Percentiles rank a stretch among this genome's conserved stretches.
These are phyloP conservation scores for Acanthopagrus latus DNA, from an alignment of 2,797 vertebrate genomes.

Conservation along the genomic window DNA sequence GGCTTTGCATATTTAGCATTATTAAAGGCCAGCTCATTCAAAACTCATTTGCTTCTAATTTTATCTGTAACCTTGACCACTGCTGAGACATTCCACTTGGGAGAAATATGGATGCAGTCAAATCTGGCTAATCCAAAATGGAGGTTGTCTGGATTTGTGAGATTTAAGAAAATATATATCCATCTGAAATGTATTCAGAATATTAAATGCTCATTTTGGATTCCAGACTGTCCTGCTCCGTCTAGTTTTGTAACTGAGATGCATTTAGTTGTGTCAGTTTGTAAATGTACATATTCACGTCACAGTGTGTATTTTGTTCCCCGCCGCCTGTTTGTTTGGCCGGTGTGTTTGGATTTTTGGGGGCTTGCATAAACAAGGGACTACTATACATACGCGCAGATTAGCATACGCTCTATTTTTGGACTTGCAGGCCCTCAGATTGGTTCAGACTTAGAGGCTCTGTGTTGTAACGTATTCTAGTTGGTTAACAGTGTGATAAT, in stretches of 20 bases:
- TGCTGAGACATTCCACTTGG: constrained; percentile 73
- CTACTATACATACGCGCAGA: constrained; percentile 73
- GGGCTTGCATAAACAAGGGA: constrained; percentile 74
- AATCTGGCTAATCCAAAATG: constrained; percentile 80
- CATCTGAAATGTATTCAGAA: constrained; percentile 59
- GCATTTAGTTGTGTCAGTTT: constrained; percentile 56
- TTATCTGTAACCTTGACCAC: constrained; percentile 84
- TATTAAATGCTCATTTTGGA: constrained; percentile 61
- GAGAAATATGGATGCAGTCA: constrained; percentile 77
- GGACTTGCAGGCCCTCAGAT: constrained; percentile 63
- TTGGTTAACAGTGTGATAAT: constrained; percentile 66
- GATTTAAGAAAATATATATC: constrained; percentile 57
- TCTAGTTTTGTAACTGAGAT: constrained; percentile 43
- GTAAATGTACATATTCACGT: constrained; percentile 55
- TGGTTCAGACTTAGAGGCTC: constrained; percentile 63
- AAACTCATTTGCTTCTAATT: constrained; percentile 83
- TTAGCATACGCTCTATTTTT: constrained; percentile 77
- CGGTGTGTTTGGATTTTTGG: constrained; percentile 66
- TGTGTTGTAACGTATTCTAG: constrained; percentile 62
- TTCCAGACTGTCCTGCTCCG: constrained; percentile 23
- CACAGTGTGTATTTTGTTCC: constrained; percentile 63
- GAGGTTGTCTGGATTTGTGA: constrained; percentile 74
- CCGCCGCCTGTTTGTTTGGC: constrained; percentile 63
- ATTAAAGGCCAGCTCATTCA: constrained; percentile 83
- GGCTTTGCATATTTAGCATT: constrained; percentile 84